phyloP scores from a whole-genome alignment of 1,140 invertebrate genomes.

The Helicoverpa armigera region DNA sequence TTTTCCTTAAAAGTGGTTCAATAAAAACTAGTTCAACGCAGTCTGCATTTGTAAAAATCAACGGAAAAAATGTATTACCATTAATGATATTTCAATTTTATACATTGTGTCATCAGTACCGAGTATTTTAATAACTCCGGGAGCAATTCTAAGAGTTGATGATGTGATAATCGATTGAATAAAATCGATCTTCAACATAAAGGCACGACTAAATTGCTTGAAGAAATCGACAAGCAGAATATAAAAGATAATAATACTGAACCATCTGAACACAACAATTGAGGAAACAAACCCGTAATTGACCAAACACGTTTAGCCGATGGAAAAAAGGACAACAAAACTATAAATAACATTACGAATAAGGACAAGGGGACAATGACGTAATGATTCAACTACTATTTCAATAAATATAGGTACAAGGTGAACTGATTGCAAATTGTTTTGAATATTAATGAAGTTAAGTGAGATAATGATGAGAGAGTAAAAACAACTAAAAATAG shows the following conservation, averaged over 20 bases:
- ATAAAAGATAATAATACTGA: not conserved
- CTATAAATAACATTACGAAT: constrained; percentile 14
- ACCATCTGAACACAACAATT: not conserved
- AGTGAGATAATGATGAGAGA: not conserved
- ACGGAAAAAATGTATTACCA: not conserved
- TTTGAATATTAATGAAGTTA: not conserved
- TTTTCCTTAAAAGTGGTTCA: constrained; percentile 18
- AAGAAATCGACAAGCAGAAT: not conserved
- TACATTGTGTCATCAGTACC: not conserved
- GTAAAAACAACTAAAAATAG: not conserved
- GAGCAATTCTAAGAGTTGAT: not conserved
- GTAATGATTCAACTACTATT: constrained; percentile 19
- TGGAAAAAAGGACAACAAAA: constrained; percentile 31
- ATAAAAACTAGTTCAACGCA: constrained; percentile 17
- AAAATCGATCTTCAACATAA: not conserved
- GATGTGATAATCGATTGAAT: not conserved
- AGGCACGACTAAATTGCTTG: not conserved
- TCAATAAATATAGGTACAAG: constrained; percentile 25
- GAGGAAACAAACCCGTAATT: constrained; percentile 7
- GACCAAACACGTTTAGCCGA: constrained; percentile 23
- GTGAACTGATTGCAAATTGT: constrained; percentile 9
- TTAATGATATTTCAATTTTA: not conserved
- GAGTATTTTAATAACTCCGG: not conserved
- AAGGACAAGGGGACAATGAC: constrained; percentile 27
- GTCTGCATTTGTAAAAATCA: not conserved